Conservation (phyloP, 2,888 invertebrate genomes). For the Ophion ellenae region DNA sequence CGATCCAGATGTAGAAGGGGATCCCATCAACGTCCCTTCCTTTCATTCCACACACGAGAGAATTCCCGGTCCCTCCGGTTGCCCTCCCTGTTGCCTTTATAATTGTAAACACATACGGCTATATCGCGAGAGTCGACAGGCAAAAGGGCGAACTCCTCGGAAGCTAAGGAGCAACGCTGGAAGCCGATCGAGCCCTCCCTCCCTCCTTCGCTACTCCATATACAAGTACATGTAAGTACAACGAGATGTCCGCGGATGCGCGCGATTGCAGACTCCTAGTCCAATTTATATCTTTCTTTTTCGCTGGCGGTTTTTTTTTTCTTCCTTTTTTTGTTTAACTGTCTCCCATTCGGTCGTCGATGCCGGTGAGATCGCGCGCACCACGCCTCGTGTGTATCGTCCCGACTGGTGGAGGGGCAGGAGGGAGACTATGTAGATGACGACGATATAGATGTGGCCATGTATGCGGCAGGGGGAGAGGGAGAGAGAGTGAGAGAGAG, state of each 20-base stretch:
- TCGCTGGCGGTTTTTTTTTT: slow-evolving; percentile 12
- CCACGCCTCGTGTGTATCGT: slow-evolving; percentile 48
- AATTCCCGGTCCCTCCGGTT: slow-evolving; percentile 36
- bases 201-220: slow-evolving; percentile 30
- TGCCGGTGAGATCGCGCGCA: slow-evolving; percentile 31
- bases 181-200: slow-evolving; percentile 16
- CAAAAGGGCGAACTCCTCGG: slow-evolving; percentile 4
- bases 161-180: neutral
- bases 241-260: slow-evolving; percentile 23
- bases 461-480: slow-evolving; percentile 17
- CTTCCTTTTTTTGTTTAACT: slow-evolving; percentile 32
- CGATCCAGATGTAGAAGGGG: slow-evolving; percentile 51
- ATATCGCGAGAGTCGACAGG: neutral
- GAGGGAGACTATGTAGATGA: slow-evolving; percentile 39
- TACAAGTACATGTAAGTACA: slow-evolving; percentile 17
- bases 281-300: slow-evolving; percentile 15
- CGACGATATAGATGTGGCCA: slow-evolving; percentile 61
- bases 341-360: slow-evolving; percentile 45
- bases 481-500: slow-evolving; percentile 16
- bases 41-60: slow-evolving; percentile 53
- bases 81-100: slow-evolving; percentile 48
- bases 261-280: slow-evolving; percentile 43
- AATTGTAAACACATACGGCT: slow-evolving; percentile 58
- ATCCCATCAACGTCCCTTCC: slow-evolving; percentile 49
- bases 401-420: neutral